These are phyloP conservation scores for zebrafish (Danio rerio) DNA, from an alignment of 2,113 vertebrate genomes.

Conservation along the genomic window GRCz12tu NC_133190.1:33247001-33247500, in stretches of 20 bases:
- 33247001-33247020: no score
- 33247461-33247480: constrained; percentile 51
- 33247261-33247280: constrained; percentile 13
- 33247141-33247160: not conserved
- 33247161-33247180: constrained; percentile 43
- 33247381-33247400: not conserved
- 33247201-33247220: constrained; percentile 29
- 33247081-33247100: no score
- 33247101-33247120: no score
- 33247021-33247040: no score
- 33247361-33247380: constrained; percentile 42
- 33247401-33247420: constrained; percentile 39
- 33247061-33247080: no score
- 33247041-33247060: no score
- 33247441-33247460: constrained; percentile 41
- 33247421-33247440: not conserved
- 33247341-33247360: constrained; percentile 12
- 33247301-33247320: constrained; percentile 25
- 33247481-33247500: constrained; percentile 56
- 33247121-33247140: not conserved
- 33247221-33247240: constrained; percentile 26
- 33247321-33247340: constrained; percentile 9
- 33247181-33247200: constrained; percentile 32
- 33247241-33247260: constrained; percentile 22
- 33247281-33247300: not conserved